Percentiles rank a stretch among this genome's conserved stretches.
These are phyloP conservation scores for Montipora foliosa DNA, from an alignment of 64 coral and sea anemone genomes.

Conservation along the genomic window DNA sequence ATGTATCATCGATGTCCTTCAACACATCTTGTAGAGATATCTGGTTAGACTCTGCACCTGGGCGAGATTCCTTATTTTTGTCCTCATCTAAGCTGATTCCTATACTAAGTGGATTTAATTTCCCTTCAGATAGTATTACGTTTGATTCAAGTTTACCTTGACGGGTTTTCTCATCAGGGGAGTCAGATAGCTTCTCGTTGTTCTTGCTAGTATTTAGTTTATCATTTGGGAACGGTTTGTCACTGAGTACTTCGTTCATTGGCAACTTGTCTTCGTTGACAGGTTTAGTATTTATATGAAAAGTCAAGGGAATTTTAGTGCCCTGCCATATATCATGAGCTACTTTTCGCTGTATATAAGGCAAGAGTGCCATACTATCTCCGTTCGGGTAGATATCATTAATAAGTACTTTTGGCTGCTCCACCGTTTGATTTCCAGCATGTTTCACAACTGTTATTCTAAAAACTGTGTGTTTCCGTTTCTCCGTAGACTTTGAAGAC, in stretches of 20 bases:
- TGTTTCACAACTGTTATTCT: slow-evolving; percentile 16
- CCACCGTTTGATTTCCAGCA: background rate
- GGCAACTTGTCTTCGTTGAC: background rate
- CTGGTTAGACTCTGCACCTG: background rate
- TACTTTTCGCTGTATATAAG: background rate
- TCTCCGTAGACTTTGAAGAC: background rate
- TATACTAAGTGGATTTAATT: slow-evolving; percentile 22
- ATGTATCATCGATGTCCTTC: slow-evolving; percentile 11
- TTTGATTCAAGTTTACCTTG: slow-evolving; percentile 8
- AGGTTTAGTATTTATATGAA: background rate
- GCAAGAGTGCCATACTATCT: background rate
- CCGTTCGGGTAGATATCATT: background rate
- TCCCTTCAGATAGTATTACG: background rate
- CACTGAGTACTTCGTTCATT: background rate
- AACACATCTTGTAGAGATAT: slow-evolving; percentile 37
- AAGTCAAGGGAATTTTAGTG: background rate
- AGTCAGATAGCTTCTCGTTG: background rate
- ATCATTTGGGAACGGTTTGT: background rate
- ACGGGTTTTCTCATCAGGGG: background rate
- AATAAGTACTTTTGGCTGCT: background rate
- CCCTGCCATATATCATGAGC: background rate
- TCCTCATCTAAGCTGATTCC: slow-evolving; percentile 18
- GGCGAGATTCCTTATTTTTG: background rate
- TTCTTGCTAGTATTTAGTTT: background rate
- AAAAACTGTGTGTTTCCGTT: slow-evolving; percentile 1